Conservation (phyloP, 2,797 vertebrate genomes). For the Fundulus diaphanus region DNA sequence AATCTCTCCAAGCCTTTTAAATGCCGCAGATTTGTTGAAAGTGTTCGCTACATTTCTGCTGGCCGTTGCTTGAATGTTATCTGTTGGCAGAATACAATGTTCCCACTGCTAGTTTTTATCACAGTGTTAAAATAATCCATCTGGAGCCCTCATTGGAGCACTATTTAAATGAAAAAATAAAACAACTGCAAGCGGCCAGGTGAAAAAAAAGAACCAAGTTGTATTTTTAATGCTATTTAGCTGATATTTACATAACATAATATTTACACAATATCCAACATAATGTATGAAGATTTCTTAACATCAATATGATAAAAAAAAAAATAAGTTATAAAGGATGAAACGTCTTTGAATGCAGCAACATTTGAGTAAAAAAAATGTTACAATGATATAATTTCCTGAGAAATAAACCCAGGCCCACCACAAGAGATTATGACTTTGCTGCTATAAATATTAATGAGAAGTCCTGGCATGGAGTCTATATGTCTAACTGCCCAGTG, state of each 20-base stretch:
- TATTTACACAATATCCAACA: too few relatives aligned
- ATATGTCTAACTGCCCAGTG: not conserved
- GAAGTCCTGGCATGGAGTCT: too few relatives aligned
- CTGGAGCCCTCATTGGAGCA: not conserved
- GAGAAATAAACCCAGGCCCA: not conserved
- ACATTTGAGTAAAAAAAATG: not conserved
- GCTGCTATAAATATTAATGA: too few relatives aligned
- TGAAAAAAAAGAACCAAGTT: not conserved
- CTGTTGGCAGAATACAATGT: not conserved
- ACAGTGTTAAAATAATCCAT: not conserved
- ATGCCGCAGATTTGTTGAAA: not conserved
- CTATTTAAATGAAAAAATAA: not conserved
- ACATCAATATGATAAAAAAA: not conserved
- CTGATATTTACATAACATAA: not conserved
- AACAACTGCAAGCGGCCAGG: not conserved
- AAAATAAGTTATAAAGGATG: not conserved
- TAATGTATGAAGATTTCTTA: not conserved
- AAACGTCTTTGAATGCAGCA: not conserved
- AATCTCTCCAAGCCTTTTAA: not conserved
- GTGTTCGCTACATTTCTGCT: not conserved
- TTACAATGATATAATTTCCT: not conserved
- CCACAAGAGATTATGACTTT: not conserved
- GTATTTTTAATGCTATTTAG: not conserved
- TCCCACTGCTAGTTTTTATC: constrained; percentile 12
- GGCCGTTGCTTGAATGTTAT: constrained; percentile 7